Percentiles rank a stretch among this genome's conserved stretches.
Conservation (phyloP, 2,113 vertebrate genomes). For the Sceloporus tristichus region DNA sequence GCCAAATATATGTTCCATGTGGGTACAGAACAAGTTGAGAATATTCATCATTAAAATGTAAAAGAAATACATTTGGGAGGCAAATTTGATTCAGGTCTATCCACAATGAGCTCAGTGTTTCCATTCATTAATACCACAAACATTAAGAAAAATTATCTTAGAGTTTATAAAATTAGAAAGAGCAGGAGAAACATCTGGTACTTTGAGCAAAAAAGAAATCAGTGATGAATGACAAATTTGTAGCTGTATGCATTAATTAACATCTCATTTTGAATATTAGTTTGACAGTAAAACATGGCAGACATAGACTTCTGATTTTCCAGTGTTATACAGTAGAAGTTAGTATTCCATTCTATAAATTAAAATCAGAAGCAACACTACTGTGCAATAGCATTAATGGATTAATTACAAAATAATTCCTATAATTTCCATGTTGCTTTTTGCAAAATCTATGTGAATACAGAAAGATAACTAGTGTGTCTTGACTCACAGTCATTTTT, state of each 20-base stretch:
- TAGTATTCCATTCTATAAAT: background rate
- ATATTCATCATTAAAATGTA: background rate
- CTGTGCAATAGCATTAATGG: conserved; percentile 12
- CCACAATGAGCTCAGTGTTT: background rate
- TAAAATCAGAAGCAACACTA: conserved; percentile 16
- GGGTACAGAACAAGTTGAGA: background rate
- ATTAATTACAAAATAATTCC: conserved; percentile 21
- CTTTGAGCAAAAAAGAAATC: conserved; percentile 1
- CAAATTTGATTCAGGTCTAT: background rate
- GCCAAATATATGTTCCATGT: background rate
- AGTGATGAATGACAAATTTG: conserved; percentile 33
- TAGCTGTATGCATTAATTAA: conserved; percentile 38
- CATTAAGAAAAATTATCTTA: conserved; percentile 15
- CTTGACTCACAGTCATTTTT: conserved; percentile 31
- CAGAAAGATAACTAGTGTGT: conserved; percentile 4
- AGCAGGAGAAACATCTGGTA: conserved; percentile 18
- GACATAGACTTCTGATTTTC: background rate
- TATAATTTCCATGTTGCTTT: conserved; percentile 7
- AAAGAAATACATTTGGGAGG: background rate
- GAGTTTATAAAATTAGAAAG: conserved; percentile 20
- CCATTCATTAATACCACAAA: conserved; percentile 13
- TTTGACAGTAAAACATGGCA: conserved; percentile 6
- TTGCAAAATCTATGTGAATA: conserved; percentile 33
- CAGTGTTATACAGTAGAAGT: background rate
- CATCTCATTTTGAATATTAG: conserved; percentile 19